Evolutionary conservation across 2,888 invertebrate species (phyloP).

Genomic region (Drosophila birchii): DNA sequence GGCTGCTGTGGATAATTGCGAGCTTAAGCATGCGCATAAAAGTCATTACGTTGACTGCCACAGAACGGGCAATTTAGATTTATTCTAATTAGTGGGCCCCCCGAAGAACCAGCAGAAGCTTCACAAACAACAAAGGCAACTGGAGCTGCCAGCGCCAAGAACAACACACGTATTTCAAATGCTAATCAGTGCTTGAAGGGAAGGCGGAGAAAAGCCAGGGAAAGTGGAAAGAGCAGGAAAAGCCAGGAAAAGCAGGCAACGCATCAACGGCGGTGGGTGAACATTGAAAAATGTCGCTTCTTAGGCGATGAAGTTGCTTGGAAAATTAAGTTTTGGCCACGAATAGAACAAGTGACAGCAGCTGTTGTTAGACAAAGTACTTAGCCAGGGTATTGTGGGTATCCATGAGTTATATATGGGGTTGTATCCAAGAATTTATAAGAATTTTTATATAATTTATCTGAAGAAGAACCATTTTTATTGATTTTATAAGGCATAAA

Average conservation of each 20-base stretch:
- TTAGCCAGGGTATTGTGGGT: conserved; percentile 9
- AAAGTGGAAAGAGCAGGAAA: not conserved
- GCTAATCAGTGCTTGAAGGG: conserved; percentile 65
- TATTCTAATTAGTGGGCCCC: conserved; percentile 72
- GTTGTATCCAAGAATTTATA: not conserved
- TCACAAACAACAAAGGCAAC: conserved; percentile 17
- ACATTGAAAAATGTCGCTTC: conserved; percentile 73
- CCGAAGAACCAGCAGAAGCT: conserved; percentile 2
- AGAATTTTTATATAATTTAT: no score
- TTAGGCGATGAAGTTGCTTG: conserved; percentile 71
- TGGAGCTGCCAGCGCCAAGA: not conserved
- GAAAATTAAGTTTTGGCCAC: conserved; percentile 62
- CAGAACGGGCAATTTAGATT: conserved; percentile 79
- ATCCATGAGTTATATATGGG: no score
- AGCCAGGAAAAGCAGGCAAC: not conserved
- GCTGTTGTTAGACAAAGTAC: conserved; percentile 36
- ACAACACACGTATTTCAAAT: conserved; percentile 58
- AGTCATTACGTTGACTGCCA: conserved; percentile 75
- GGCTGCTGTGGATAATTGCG: conserved; percentile 76
- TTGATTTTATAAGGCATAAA: not conserved
- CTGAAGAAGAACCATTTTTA: no score
- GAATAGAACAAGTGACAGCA: conserved; percentile 37
- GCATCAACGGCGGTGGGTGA: conserved; percentile 9
- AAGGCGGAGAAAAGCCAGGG: not conserved
- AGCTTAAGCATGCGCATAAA: conserved; percentile 78